Base-by-base conservation (phyloP, 1,140 invertebrate species). In the Centruroides sculpturatus region DNA sequence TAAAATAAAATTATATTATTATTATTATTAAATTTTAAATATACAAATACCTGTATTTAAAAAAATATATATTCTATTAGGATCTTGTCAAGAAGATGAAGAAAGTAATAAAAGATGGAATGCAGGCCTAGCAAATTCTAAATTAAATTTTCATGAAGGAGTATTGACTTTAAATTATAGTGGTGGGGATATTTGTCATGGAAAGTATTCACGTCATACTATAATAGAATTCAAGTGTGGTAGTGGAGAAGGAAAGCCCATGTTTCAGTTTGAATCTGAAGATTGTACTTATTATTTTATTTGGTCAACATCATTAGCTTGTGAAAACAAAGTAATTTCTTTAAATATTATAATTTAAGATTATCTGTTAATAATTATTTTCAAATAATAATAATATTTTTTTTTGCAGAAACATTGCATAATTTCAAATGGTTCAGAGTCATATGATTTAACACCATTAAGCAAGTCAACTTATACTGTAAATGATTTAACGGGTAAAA, bases 221-320 rank as follows among this genome's bases (percentile, higher is more conserved):
- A 67, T 66, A 36, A 72, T 74, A 52, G 66, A 73, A 47, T 73
- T 74, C 53, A 47, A 65, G 7, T 74, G 73, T 63, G 66, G 60
- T 7, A 59, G 63, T 48, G 59, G 46, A 10, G 13, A 57, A 35
- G 57, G 48, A 6, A 48, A 56, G 12, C 59, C 59, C 4, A 35
- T 47, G 41, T 61, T 64, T 48, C 11, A 59, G 23, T 55, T 54
- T 56, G 63, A 64, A 41, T 34, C 48, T 4, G 53, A 63, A 35
- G 63, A 67, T 55, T 75, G 73, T 65, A 61, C 67, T 50, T 74
- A 71, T 64, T 59, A 69, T 6, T 75, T 75, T 61, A 62, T 59
- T 13, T 75, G 73, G 73, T 64, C 69, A 34, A 74, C 72, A 8
- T 61, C 66, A 58, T 47, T 69, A 12, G 71, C 72, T 0, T 75